Evolutionary conservation across 2,888 invertebrate species (phyloP), one percentile per base, ranked within the genome.

Genomic region (Strigamia maritima): DNA sequence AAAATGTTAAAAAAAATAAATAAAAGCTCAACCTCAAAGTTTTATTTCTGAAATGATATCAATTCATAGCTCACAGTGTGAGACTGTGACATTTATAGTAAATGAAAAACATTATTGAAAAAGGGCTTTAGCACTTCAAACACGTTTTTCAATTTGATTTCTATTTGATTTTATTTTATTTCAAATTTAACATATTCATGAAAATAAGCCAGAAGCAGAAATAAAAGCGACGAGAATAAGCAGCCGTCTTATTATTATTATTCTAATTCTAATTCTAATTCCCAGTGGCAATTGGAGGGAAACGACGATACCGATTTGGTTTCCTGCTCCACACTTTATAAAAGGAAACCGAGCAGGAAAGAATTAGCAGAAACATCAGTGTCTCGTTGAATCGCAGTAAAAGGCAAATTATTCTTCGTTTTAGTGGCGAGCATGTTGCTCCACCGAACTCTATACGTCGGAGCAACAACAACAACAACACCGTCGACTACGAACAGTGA

Each of bases 361-460:
- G 70, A 70, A 70, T 70, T 70, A 70, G 70, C 70, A 70, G 70
- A 70, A 70, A 70, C 70, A 70, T 70, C 70, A 70, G 70, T 26
- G 70, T 70, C 70, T 70, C 70, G 70, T 70, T 70, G 70, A 70
- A 26, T 70, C 70, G 70, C 70, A 2, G 28, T 70, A 70, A 70
- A 70, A 70, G 70, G 70, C 70, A 70, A 70, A 70, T 70, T 70
- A 70, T 70, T 70, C 70, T 70, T 26, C 28, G 24, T 70, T 70
- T 70, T 70, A 70, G 70, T 70, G 70, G 70, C 70, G 70, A 70
- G 70, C 70, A 26, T 70, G 70, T 70, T 70, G 70, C 70, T 70
- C 16, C n/a, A 14, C 28, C 28, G 70, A 14, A 28, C 24, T 26
- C 26, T 54, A 19, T 54, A 19, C 16, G 70, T 16, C 70, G 70